Percentiles rank a stretch among this genome's conserved stretches.
These are phyloP conservation scores for Mugil cephalus DNA, from an alignment of 2,113 vertebrate genomes.

Conservation along the genomic window DNA sequence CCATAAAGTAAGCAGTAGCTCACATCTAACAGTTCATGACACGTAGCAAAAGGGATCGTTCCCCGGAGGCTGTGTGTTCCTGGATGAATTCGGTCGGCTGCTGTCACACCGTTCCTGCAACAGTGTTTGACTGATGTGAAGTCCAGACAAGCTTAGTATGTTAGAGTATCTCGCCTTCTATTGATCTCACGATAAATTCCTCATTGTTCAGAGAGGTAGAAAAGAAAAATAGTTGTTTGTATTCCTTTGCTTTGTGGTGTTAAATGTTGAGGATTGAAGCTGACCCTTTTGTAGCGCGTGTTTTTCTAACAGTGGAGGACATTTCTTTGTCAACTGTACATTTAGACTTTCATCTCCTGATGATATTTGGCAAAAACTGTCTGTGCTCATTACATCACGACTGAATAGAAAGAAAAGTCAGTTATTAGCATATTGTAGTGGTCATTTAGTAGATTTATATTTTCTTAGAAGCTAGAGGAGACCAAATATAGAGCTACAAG, in stretches of 20 bases:
- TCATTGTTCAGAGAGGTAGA: background rate
- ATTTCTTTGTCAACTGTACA: no score
- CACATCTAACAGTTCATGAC: slow-evolving; percentile 50
- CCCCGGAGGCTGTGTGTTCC: slow-evolving; percentile 45
- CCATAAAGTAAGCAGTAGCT: slow-evolving; percentile 32
- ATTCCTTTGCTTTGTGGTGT: background rate
- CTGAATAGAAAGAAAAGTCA: no score
- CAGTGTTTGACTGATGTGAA: slow-evolving; percentile 46
- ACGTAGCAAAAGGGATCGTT: slow-evolving; percentile 42
- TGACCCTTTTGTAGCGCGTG: background rate
- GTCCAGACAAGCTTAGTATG: slow-evolving; percentile 31
- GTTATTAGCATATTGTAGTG: no score
- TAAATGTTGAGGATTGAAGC: background rate
- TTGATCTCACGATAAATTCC: slow-evolving; percentile 8
- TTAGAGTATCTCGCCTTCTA: slow-evolving; percentile 7
- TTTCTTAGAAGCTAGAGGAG: no score
- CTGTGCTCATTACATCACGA: no score
- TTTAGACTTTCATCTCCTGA: no score
- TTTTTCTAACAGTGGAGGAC: no score
- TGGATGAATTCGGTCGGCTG: slow-evolving; percentile 50
- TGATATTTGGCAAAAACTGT: no score
- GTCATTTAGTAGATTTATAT: no score
- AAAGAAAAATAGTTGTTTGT: background rate
- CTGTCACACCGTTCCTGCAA: slow-evolving; percentile 43
- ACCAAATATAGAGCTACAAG: no score